Conservation (phyloP, 2,888 invertebrate genomes). For the Diplolepis rosae region DNA sequence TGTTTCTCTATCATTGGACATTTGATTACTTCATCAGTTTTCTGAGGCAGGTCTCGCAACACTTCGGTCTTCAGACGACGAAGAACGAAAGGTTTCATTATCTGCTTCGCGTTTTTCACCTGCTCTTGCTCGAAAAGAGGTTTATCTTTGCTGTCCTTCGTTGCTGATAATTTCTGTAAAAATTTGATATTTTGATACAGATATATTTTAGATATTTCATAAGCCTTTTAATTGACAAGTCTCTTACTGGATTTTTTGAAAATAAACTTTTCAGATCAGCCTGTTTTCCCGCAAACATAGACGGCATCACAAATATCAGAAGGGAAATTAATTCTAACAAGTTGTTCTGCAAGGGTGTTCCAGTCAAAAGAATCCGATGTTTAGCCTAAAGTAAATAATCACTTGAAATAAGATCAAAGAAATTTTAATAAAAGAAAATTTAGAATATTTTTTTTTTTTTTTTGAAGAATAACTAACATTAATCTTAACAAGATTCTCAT, state of each 20-base stretch:
- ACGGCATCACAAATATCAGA: constrained; percentile 96
- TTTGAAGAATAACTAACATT: constrained; percentile 75
- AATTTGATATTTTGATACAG: not conserved
- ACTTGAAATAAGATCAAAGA: constrained; percentile 12
- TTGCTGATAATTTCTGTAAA: constrained; percentile 75
- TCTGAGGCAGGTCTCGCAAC: constrained; percentile 88
- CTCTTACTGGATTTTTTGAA: constrained; percentile 80
- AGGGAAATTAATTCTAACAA: constrained; percentile 95
- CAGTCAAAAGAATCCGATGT: constrained; percentile 91
- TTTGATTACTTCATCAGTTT: constrained; percentile 82
- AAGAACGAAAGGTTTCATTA: constrained; percentile 96
- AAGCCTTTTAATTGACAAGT: not conserved
- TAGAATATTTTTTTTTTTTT: not conserved
- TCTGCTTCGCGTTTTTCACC: constrained; percentile 93
- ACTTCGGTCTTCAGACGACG: constrained; percentile 92
- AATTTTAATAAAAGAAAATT: constrained; percentile 26
- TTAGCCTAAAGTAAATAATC: constrained; percentile 78
- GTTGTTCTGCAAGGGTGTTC: constrained; percentile 97
- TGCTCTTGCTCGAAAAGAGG: constrained; percentile 92
- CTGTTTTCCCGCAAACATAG: constrained; percentile 91
- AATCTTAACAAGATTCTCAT: constrained; percentile 90
- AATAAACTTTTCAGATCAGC: constrained; percentile 92
- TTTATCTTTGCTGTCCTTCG: constrained; percentile 76
- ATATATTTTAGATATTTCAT: too few relatives aligned
- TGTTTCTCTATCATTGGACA: constrained; percentile 84